Percentiles rank a stretch among this genome's conserved stretches.
These are phyloP conservation scores for Diplazon laetatorius DNA, from an alignment of 2,888 invertebrate species.

Conservation along the genomic window DNA sequence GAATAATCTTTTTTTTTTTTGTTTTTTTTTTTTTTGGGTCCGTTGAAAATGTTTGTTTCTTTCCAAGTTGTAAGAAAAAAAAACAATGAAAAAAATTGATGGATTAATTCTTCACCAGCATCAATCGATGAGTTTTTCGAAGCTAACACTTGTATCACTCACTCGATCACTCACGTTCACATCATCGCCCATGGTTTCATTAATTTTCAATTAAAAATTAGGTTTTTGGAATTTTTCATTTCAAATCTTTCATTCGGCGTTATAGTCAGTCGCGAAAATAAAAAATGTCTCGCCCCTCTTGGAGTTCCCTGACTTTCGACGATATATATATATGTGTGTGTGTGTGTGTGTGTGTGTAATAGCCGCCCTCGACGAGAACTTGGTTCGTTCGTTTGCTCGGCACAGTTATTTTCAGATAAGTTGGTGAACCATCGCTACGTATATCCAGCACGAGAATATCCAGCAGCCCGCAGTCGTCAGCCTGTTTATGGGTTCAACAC, in stretches of 20 bases:
- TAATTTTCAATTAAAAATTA: background rate
- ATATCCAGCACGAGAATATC: slow-evolving; percentile 51
- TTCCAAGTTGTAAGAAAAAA: background rate
- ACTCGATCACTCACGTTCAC: background rate
- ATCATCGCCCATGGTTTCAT: background rate
- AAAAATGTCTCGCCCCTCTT: slow-evolving; percentile 48
- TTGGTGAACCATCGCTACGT: slow-evolving; percentile 42
- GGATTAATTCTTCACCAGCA: background rate
- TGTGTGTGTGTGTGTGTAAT: too few relatives aligned
- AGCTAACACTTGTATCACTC: background rate
- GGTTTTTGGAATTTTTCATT: too few relatives aligned
- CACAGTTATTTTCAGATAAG: slow-evolving; percentile 74
- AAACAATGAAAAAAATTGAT: background rate
- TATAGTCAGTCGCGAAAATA: slow-evolving; percentile 24
- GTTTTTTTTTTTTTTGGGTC: too few relatives aligned
- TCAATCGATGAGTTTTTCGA: background rate
- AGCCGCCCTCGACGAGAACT: slow-evolving; percentile 46
- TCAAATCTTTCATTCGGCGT: slow-evolving; percentile 20
- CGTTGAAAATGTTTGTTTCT: too few relatives aligned
- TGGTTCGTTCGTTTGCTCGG: background rate
- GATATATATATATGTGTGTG: too few relatives aligned
- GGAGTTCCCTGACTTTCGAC: slow-evolving; percentile 5
- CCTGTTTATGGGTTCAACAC: slow-evolving; percentile 77
- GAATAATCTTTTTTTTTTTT: too few relatives aligned
- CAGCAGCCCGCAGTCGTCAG: slow-evolving; percentile 43